Conservation (phyloP, 2,113 vertebrate genomes). For the Hemiscyllium ocellatum region DNA sequence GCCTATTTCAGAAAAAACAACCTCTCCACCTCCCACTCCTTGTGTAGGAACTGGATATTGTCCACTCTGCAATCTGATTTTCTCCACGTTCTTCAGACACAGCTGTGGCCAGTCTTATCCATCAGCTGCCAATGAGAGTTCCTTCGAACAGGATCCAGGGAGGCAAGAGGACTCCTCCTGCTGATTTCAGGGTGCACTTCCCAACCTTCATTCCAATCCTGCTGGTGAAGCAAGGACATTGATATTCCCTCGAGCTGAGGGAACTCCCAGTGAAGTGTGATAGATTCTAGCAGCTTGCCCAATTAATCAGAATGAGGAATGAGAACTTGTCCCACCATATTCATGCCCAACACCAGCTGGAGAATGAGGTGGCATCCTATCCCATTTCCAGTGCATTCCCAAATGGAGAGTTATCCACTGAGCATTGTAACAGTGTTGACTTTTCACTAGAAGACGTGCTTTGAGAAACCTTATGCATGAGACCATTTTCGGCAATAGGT, state of each 20-base stretch:
- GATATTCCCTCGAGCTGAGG: not conserved
- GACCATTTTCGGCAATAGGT: not conserved
- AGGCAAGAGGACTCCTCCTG: not conserved
- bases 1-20: not conserved
- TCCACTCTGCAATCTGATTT: not conserved
- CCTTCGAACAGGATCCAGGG: too few relatives aligned
- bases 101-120: not conserved
- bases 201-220: not conserved
- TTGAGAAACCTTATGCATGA: not conserved
- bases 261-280: not conserved
- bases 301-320: not conserved
- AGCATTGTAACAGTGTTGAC: not conserved
- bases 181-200: not conserved
- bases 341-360: not conserved
- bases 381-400: not conserved
- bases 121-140: too few relatives aligned
- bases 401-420: not conserved
- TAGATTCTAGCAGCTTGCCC: not conserved
- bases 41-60: not conserved
- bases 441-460: not conserved
- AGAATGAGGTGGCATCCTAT: not conserved
- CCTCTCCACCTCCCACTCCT: too few relatives aligned
- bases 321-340: not conserved
- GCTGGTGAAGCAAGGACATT: not conserved
- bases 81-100: not conserved